These are phyloP conservation scores for Telenomus remus DNA, from an alignment of 1,140 invertebrate species.

Conservation along the genomic window DNA sequence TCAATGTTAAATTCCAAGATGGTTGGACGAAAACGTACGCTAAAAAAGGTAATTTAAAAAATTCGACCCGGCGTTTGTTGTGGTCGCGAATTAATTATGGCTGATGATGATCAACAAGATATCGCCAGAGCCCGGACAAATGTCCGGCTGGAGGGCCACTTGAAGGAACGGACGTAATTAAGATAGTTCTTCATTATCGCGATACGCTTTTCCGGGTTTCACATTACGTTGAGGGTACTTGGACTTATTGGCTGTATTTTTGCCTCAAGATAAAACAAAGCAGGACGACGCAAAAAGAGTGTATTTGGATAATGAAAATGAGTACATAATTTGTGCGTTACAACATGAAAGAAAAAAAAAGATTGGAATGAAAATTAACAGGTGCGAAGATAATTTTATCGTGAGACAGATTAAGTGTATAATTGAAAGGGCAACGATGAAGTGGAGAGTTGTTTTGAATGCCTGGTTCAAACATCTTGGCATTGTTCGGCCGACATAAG, in stretches of 20 bases:
- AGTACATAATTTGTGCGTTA: not conserved
- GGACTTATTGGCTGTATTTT: not conserved
- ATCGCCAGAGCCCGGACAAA: slow-evolving; percentile 13
- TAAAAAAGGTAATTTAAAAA: slow-evolving; percentile 55
- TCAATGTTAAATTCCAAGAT: no score
- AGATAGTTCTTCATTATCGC: slow-evolving; percentile 35
- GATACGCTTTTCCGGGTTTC: slow-evolving; percentile 16
- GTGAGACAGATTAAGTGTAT: slow-evolving; percentile 22
- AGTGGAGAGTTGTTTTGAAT: slow-evolving; percentile 22
- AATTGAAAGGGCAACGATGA: slow-evolving; percentile 33
- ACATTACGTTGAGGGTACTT: slow-evolving; percentile 7
- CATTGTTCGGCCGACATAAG: slow-evolving; percentile 45
- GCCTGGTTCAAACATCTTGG: slow-evolving; percentile 33
- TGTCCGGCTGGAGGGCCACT: slow-evolving; percentile 23
- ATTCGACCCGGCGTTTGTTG: slow-evolving; percentile 42
- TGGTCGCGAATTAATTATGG: slow-evolving; percentile 47
- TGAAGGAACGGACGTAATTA: slow-evolving; percentile 27
- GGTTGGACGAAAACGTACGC: not conserved
- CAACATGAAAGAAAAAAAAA: not conserved
- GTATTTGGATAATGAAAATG: not conserved
- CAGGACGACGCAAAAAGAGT: not conserved
- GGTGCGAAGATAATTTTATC: slow-evolving; percentile 8
- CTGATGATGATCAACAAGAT: slow-evolving; percentile 30
- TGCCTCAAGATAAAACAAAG: not conserved
- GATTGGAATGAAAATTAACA: slow-evolving; percentile 13